Percentiles rank a stretch among this genome's conserved stretches.
These are phyloP conservation scores for Ametastegia equiseti DNA, from an alignment of 2,888 invertebrate species.

Conservation along the genomic window DNA sequence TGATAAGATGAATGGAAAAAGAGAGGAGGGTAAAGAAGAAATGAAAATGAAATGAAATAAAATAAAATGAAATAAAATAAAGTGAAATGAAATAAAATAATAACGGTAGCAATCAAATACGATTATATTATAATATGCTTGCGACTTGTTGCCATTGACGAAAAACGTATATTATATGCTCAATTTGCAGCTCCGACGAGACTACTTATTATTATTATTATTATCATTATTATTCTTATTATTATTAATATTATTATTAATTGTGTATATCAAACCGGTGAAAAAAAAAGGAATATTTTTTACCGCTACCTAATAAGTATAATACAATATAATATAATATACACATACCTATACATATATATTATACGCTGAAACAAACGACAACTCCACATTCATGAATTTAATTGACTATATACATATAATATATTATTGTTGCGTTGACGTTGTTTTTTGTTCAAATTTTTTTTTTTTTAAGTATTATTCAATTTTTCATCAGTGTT, in stretches of 20 bases:
- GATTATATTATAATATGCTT: no score
- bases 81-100: not conserved
- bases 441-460: not conserved
- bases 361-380: slow-evolving; percentile 14
- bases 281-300: slow-evolving; percentile 31
- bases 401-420: not conserved
- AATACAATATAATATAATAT: no score
- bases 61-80: not conserved
- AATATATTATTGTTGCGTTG: not conserved
- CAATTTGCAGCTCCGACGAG: slow-evolving; percentile 66
- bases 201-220: slow-evolving; percentile 54
- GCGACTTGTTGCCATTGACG: slow-evolving; percentile 25
- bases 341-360: slow-evolving; percentile 53
- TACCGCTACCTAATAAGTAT: slow-evolving; percentile 50
- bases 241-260: slow-evolving; percentile 54
- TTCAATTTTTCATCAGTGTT: slow-evolving; percentile 15
- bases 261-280: slow-evolving; percentile 37
- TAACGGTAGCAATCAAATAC: slow-evolving; percentile 10
- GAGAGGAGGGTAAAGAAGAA: not conserved
- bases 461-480: slow-evolving; percentile 35
- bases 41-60: not conserved
- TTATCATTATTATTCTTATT: slow-evolving; percentile 60
- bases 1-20: not conserved
- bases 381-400: slow-evolving; percentile 2
- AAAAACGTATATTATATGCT: slow-evolving; percentile 60